A percentile compares a stretch with the other conserved stretches of the same genome.
phyloP scores from a whole-genome alignment of 2,888 invertebrate species.

The Tetramorium bicarinatum region DNA sequence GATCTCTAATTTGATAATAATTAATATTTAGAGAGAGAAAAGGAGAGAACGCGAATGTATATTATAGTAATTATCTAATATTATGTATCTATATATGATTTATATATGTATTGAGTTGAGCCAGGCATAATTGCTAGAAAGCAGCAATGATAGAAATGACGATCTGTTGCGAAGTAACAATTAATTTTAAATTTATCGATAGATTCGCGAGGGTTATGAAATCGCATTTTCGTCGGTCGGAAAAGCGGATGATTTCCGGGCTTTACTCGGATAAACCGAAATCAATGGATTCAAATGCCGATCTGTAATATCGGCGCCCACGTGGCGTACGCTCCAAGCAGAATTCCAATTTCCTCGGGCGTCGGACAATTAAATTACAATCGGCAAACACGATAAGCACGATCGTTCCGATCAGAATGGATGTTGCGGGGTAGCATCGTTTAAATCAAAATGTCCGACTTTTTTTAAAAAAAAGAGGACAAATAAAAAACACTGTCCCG shows the following conservation, averaged over 20 bases:
- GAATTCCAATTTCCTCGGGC: constrained; percentile 83
- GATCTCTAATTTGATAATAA: not conserved
- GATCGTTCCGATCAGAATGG: constrained; percentile 63
- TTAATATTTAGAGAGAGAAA: not conserved
- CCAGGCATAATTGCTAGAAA: not conserved
- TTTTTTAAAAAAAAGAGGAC: constrained; percentile 17
- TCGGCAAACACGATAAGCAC: constrained; percentile 80
- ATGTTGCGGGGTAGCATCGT: constrained; percentile 68
- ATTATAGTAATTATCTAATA: not conserved
- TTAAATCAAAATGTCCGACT: constrained; percentile 69
- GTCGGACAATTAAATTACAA: constrained; percentile 85
- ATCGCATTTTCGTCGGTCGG: constrained; percentile 73
- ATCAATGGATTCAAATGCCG: constrained; percentile 76
- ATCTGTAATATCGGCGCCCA: constrained; percentile 78
- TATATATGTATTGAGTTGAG: not conserved
- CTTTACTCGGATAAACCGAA: constrained; percentile 74
- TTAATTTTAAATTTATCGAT: constrained; percentile 60
- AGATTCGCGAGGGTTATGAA: constrained; percentile 68
- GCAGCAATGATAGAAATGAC: not conserved
- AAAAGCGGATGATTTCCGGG: constrained; percentile 71
- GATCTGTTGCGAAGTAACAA: constrained; percentile 31
- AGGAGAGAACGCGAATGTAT: not conserved
- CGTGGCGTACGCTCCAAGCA: constrained; percentile 77
- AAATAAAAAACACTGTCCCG: constrained; percentile 40
- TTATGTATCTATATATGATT: not conserved